Evolutionary conservation across 1,140 invertebrate genomes (phyloP), one percentile per base, ranked within the genome.

Genomic region (Luehdorfia chinensis): DNA sequence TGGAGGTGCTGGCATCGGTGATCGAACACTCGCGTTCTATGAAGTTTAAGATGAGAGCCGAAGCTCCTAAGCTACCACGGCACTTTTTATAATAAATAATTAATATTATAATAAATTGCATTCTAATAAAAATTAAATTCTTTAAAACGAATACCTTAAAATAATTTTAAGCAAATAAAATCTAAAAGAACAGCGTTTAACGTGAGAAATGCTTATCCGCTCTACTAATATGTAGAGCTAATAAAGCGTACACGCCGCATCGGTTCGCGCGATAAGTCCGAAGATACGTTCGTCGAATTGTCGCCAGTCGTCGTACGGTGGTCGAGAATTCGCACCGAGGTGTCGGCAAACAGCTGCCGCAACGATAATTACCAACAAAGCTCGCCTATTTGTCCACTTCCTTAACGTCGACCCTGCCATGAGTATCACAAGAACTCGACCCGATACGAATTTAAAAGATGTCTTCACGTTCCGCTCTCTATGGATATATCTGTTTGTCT

Each of bases 261-360:
- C 47, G 54, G 58, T 64, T 70, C 58, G 59, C 51, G 66, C 46
- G 66, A 69, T 59, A 61, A 36, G 54, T 65, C 48, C 27, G 50
- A 52, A 43, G 63, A 59, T 45, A 41, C 56, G 60, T 84, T 84
- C 79, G 75, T 51, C 76, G 79, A 84, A 84, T 57, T 73, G 75
- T 75, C 67, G 64, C 63, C 64, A 56, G 59, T 50, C 59, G 70
- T 34, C 60, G 62, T 63, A 57, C 75, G 80, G 77, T 84, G 80
- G 80, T 81, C 77, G 80, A 62, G 74, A 74, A 69, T 78, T 84
- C 74, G 66, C 80, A 81, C 80, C 71, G 56, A 77, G 64, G 71
- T 74, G 77, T 65, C 52, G 48, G 60, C 62, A 74, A 81, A 84
- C 73, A 81, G 77, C 75, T 76, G 77, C 80, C 59, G 69, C 66